Conservation (phyloP, 2,888 invertebrate species). For the Mimumesa dahlbomi region DNA sequence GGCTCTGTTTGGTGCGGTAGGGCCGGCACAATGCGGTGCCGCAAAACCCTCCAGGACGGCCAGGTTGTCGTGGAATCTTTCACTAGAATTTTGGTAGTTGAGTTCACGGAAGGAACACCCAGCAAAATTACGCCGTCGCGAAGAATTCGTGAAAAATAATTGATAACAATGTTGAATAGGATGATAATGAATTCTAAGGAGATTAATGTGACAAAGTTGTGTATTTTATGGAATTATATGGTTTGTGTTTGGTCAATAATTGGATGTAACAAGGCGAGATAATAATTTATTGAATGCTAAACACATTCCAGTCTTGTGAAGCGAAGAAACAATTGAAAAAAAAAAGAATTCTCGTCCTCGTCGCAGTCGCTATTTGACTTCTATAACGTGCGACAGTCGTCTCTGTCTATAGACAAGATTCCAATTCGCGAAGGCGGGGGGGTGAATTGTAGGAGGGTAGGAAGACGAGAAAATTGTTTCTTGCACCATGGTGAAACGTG, state of each 20-base stretch:
- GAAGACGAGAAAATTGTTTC: slow-evolving; percentile 60
- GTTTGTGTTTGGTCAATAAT: no score
- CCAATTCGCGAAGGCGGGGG: slow-evolving; percentile 35
- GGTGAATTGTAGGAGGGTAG: slow-evolving; percentile 28
- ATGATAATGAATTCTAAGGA: no score
- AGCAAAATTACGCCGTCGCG: no score
- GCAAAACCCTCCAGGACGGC: no score
- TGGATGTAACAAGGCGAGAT: no score
- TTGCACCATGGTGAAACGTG: slow-evolving; percentile 26
- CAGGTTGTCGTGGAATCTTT: no score
- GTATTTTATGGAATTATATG: no score
- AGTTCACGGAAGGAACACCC: background rate
- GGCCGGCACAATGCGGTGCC: slow-evolving; percentile 32
- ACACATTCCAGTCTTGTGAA: background rate
- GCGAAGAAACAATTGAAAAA: background rate
- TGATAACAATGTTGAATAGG: no score
- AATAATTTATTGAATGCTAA: background rate
- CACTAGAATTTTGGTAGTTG: slow-evolving; percentile 4
- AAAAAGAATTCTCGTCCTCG: background rate
- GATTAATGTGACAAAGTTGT: no score
- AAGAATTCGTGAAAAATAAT: no score
- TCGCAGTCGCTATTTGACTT: slow-evolving; percentile 14
- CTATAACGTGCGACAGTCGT: slow-evolving; percentile 27
- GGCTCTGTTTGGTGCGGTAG: slow-evolving; percentile 43
- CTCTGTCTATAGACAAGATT: slow-evolving; percentile 38